Percentiles rank a stretch among this genome's conserved stretches.
Conservation (phyloP, 2,113 vertebrate genomes). For the Capreolus pygargus region DNA sequence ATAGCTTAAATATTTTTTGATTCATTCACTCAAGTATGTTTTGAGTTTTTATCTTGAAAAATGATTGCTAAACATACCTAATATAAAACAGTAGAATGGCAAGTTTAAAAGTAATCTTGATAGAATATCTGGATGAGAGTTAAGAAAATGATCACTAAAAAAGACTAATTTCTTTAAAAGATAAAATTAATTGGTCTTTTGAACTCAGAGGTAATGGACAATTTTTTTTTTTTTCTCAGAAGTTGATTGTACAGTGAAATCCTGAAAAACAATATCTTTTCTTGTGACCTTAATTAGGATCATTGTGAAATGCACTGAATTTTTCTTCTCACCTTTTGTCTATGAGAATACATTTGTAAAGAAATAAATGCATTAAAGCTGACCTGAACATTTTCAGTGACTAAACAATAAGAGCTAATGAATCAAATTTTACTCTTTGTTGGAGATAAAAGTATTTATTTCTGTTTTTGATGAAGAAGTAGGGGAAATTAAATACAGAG, state of each 20-base stretch:
- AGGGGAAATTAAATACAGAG: conserved; percentile 27
- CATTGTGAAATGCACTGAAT: conserved; percentile 31
- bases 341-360: conserved; percentile 60
- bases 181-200: not conserved
- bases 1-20: not conserved
- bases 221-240: not conserved
- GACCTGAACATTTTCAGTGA: conserved; percentile 41
- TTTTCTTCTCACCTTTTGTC: not conserved
- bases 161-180: not conserved
- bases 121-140: not conserved
- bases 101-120: not conserved
- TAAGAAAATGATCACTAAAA: not conserved
- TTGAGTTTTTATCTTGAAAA: not conserved
- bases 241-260: conserved; percentile 36
- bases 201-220: conserved; percentile 6
- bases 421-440: conserved; percentile 43
- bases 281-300: conserved; percentile 54
- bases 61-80: not conserved
- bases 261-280: not conserved
- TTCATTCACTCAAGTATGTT: not conserved
- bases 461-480: conserved; percentile 9
- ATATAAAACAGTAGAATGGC: not conserved
- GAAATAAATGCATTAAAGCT: conserved; percentile 48
- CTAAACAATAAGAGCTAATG: conserved; percentile 63
- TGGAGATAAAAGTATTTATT: conserved; percentile 46